These are phyloP conservation scores for Toxotes jaculatrix DNA, from an alignment of 2,113 vertebrate genomes.

Conservation along the genomic window DNA sequence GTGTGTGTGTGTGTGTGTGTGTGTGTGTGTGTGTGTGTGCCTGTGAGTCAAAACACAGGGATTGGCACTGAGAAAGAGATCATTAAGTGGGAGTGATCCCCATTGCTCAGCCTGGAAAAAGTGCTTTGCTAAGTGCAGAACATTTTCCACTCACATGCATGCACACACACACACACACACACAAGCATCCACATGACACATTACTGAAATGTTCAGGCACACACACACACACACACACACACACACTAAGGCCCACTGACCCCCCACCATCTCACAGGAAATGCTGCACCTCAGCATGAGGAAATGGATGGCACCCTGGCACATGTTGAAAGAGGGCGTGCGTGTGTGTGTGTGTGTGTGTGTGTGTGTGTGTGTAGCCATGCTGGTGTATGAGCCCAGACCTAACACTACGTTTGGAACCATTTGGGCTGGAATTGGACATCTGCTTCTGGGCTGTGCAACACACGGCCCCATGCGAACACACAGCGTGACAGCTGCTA, in stretches of 20 bases:
- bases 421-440: slow-evolving; percentile 82
- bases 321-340: slow-evolving; percentile 77
- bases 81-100: slow-evolving; percentile 82
- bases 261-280: slow-evolving; percentile 79
- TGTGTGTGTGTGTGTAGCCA: slow-evolving; percentile 44
- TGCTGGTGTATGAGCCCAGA: slow-evolving; percentile 60
- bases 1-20: slow-evolving; percentile 41
- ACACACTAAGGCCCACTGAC: slow-evolving; percentile 50
- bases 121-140: slow-evolving; percentile 70
- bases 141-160: slow-evolving; percentile 72
- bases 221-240: slow-evolving; percentile 22
- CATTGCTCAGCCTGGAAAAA: slow-evolving; percentile 77
- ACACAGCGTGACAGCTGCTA: slow-evolving; percentile 79
- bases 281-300: slow-evolving; percentile 81
- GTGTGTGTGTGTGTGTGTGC: slow-evolving; percentile 25
- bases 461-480: slow-evolving; percentile 72
- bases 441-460: slow-evolving; percentile 80
- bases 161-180: slow-evolving; percentile 21
- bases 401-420: slow-evolving; percentile 77
- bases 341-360: slow-evolving; percentile 44
- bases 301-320: slow-evolving; percentile 84
- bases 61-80: slow-evolving; percentile 75
- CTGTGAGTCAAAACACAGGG: slow-evolving; percentile 68
- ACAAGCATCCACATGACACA: slow-evolving; percentile 21
- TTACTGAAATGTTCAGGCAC: slow-evolving; percentile 32